phyloP scores from a whole-genome alignment of 1,140 invertebrate genomes.

The Hetaerina americana region DNA sequence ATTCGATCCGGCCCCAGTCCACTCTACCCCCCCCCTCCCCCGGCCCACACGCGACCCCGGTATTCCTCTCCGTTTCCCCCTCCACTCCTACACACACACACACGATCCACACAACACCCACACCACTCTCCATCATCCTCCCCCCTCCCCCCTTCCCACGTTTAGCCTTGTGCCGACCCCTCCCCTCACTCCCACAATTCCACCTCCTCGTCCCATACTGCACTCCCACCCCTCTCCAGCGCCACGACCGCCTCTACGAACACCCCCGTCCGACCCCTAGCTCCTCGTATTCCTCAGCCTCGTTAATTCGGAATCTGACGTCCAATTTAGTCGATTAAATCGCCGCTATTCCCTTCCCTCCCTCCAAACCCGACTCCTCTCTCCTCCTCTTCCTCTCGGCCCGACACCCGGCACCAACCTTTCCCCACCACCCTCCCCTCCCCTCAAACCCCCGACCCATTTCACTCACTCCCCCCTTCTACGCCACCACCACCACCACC shows the following conservation, averaged over 20 bases:
- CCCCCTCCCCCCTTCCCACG: no score
- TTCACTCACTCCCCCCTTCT: no score
- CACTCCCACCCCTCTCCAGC: not conserved
- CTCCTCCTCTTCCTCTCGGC: not conserved
- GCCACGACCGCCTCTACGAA: no score
- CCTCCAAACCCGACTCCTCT: not conserved
- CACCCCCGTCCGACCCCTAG: not conserved
- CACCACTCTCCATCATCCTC: no score
- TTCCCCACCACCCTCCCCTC: not conserved
- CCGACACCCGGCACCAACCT: not conserved
- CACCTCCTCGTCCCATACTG: not conserved
- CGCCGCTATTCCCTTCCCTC: not conserved
- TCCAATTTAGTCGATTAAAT: slow-evolving; percentile 14
- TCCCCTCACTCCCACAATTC: slow-evolving; percentile 14
- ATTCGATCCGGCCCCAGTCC: no score
- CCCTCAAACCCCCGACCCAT: not conserved
- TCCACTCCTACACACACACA: no score
- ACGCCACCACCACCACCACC: no score
- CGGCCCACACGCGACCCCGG: no score
- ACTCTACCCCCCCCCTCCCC: no score
- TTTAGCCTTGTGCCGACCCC: no score
- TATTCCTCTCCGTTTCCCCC: no score
- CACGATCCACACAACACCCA: no score
- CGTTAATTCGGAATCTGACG: slow-evolving; percentile 13
- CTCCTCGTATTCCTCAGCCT: slow-evolving; percentile 1